Percentiles rank a stretch among this genome's conserved stretches.
These are phyloP conservation scores for Nanorana parkeri DNA, from an alignment of 2,113 vertebrate genomes.

Conservation along the genomic window DNA sequence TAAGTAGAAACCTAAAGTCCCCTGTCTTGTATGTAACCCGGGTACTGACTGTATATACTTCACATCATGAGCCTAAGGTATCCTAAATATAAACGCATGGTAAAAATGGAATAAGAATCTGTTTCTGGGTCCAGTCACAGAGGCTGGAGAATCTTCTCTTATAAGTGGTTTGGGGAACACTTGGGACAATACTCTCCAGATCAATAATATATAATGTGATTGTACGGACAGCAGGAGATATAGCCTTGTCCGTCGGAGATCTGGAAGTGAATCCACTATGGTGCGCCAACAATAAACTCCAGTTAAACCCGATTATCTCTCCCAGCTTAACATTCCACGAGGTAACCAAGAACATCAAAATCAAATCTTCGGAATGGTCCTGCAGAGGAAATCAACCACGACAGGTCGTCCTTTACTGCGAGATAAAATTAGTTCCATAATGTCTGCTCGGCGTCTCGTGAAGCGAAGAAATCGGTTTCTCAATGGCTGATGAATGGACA, in stretches of 20 bases:
- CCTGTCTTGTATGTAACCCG: no score
- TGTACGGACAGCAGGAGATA: neutral
- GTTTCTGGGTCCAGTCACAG: neutral
- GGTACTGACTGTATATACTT: no score
- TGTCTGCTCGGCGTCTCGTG: neutral
- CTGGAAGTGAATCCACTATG: no score
- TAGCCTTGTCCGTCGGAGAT: neutral
- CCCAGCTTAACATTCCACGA: conserved; percentile 1
- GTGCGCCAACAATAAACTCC: neutral
- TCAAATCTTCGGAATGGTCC: neutral
- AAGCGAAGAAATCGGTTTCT: neutral
- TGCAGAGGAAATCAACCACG: neutral
- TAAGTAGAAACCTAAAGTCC: no score
- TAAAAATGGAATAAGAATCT: conserved; percentile 2
- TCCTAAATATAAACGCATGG: neutral
- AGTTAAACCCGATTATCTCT: neutral
- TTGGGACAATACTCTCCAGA: neutral
- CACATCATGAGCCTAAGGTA: no score
- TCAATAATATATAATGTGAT: neutral
- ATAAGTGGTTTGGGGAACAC: neutral
- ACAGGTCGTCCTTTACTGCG: neutral
- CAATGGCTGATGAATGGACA: conserved; percentile 8
- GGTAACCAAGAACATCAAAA: neutral
- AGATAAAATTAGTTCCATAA: neutral
- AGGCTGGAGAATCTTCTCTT: neutral